A percentile compares a stretch with the other conserved stretches of the same genome.
Evolutionary conservation across 2,888 invertebrate species (phyloP).

Genomic region (Apocheima hispidaria): DNA sequence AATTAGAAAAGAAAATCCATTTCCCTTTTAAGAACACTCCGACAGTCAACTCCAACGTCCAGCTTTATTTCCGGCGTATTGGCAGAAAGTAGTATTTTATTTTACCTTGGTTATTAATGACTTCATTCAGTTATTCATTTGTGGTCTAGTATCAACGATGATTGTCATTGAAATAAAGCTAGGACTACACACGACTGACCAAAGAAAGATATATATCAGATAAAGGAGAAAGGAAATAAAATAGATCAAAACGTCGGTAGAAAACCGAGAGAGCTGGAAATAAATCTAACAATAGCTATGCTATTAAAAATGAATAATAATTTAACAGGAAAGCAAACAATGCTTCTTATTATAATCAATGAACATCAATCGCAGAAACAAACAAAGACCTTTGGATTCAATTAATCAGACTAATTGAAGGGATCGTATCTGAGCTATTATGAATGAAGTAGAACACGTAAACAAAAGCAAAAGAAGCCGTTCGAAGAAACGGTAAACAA

Average conservation of each 20-base stretch:
- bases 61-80: no score
- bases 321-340: not conserved
- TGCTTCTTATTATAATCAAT: constrained; percentile 1
- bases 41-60: no score
- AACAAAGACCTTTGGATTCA: constrained; percentile 18
- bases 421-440: constrained; percentile 17
- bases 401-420: constrained; percentile 14
- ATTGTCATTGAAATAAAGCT: no score
- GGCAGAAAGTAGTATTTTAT: no score
- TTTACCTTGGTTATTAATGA: no score
- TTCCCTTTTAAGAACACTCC: no score
- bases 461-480: constrained; percentile 21
- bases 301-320: not conserved
- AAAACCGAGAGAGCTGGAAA: not conserved
- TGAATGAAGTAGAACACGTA: constrained; percentile 26
- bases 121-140: no score
- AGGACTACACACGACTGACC: no score
- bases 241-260: not conserved
- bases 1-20: not conserved
- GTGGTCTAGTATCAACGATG: no score
- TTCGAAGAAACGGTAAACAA: not conserved
- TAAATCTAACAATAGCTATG: not conserved
- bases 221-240: no score
- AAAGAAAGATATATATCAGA: no score
- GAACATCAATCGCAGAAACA: constrained; percentile 12